Evolutionary conservation across 2,113 vertebrate species (phyloP).

Genomic region (Grus americana): DNA sequence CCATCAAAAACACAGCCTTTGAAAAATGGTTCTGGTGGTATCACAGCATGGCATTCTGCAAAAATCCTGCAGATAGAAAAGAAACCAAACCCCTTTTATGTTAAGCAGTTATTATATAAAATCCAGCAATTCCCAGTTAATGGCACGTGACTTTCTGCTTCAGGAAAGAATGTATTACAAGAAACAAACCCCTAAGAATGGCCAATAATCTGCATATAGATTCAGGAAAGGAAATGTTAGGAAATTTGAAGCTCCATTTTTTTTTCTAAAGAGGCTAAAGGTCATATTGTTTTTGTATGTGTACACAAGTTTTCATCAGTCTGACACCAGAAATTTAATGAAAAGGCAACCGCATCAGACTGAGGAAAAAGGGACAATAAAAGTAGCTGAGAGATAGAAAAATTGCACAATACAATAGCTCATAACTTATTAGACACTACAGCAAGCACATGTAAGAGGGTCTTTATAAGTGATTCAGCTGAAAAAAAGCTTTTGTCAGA

Average conservation of each 20-base stretch:
- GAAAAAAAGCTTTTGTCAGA: neutral
- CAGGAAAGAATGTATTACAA: neutral
- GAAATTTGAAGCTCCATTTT: neutral
- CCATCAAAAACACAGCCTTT: slow-evolving; percentile 76
- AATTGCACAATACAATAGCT: neutral
- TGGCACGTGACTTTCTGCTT: neutral
- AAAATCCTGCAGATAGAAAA: slow-evolving; percentile 77
- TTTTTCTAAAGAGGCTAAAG: neutral
- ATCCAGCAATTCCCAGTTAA: neutral
- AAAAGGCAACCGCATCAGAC: neutral
- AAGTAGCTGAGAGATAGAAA: neutral
- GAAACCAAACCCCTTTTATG: neutral
- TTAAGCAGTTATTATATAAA: neutral
- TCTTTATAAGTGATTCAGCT: neutral
- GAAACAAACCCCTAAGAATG: neutral
- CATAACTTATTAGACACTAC: neutral
- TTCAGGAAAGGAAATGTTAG: neutral
- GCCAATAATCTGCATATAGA: neutral
- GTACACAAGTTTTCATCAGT: neutral
- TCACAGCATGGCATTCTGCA: slow-evolving; percentile 61
- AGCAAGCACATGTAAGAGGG: neutral
- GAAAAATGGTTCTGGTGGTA: slow-evolving; percentile 73
- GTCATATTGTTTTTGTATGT: neutral
- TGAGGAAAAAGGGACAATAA: neutral
- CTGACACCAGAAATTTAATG: neutral